Base-by-base conservation (phyloP, 2,888 invertebrate genomes). In the Linnaemya tessellans region DNA sequence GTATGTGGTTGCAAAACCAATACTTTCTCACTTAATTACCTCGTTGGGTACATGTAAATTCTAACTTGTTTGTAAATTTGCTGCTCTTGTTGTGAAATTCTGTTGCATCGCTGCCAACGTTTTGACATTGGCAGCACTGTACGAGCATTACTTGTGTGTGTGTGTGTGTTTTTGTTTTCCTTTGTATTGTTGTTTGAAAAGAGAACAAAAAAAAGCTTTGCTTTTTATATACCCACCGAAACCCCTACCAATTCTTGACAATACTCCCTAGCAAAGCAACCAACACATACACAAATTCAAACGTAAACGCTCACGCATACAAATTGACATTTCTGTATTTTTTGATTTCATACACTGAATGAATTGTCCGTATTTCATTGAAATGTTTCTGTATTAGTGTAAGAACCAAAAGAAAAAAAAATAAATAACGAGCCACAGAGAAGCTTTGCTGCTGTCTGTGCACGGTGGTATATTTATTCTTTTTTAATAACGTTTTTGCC, bases 401-500 rank as follows among this genome's bases (percentile, higher is more conserved):
- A 71, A 82, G 82, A 82, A 82, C 77, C 18, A 75, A 81, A 60
- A 67, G 22, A 67, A 22, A 67, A 30, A 35, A 20, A 68, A 35
- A 51, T 3, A 30, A 10, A 46, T 49, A 71, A 73, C 65, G 9
- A 73, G 67, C 54, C 51, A 77, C 67, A 54, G 78, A 41, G 78
- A 84, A 84, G 84, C 84, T 67, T 84, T 84, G 80, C 62, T 68
- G 86, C 67, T 80, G 78, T 64, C 80, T 51, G 83, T 84, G 80
- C 77, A 77, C 80, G 77, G 79, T 74, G 65, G 46, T 80, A 73
- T 80, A 73, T 56, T 80, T 80, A 78, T 84, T 80, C 81, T 86
- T 80, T 86, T 78, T 74, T 74, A 79, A 73, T 80, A 85, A 82
- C 85, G 85, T 64, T 85, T 71, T 79, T 85, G 81, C 71, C 78